These are phyloP conservation scores for Mugil cephalus DNA, from an alignment of 2,113 vertebrate genomes.

Conservation along the genomic window DNA sequence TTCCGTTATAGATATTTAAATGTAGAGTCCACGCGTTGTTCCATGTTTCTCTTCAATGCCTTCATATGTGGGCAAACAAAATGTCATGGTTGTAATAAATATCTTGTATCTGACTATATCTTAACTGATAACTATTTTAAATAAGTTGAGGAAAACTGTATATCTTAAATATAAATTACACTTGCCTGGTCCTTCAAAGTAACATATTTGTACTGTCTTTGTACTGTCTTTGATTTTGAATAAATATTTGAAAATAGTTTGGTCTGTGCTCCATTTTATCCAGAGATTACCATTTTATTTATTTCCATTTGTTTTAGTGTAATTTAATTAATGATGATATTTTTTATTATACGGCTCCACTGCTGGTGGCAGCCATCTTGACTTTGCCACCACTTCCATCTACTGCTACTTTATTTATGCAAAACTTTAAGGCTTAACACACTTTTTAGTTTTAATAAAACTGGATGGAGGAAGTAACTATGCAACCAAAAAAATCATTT, in stretches of 20 bases:
- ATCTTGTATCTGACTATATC: constrained; percentile 51
- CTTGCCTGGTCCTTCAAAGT: constrained; percentile 70
- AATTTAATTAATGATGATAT: neutral
- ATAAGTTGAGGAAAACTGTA: constrained; percentile 40
- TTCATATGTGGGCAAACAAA: constrained; percentile 64
- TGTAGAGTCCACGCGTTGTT: constrained; percentile 14
- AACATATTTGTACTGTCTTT: constrained; percentile 80
- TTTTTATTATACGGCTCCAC: too few relatives aligned
- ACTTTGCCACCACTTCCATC: too few relatives aligned
- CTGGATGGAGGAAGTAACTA: too few relatives aligned
- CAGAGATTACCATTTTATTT: neutral
- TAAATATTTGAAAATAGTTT: constrained; percentile 77
- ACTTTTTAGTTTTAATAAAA: too few relatives aligned
- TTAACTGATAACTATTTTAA: constrained; percentile 37
- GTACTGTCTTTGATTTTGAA: constrained; percentile 81
- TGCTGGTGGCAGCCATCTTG: too few relatives aligned
- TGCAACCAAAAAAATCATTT: too few relatives aligned
- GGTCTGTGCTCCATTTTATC: neutral
- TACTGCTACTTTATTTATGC: too few relatives aligned
- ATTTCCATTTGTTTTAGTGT: neutral
- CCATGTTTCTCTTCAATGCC: constrained; percentile 59
- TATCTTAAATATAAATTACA: constrained; percentile 50
- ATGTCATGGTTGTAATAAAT: constrained; percentile 33
- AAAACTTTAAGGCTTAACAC: too few relatives aligned
- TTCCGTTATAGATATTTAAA: constrained; percentile 27